A percentile compares a stretch with the other conserved stretches of the same genome.
Evolutionary conservation across 1,140 invertebrate species (phyloP).

Genomic region (Ditylenchus dipsaci): DNA sequence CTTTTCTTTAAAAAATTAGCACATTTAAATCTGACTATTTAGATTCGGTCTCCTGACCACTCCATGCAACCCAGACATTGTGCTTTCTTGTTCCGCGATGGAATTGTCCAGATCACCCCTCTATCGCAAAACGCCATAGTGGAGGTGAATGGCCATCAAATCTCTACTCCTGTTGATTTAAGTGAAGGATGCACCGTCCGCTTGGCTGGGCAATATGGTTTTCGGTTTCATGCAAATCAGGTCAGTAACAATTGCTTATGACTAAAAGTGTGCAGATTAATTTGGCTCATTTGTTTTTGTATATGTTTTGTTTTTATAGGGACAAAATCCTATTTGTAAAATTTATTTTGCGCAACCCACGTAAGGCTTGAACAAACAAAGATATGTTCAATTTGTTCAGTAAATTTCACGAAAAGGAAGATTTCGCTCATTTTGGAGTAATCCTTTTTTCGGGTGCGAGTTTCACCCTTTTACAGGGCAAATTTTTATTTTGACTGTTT

Average conservation of each 20-base stretch:
- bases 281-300: not conserved
- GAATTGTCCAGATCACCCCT: constrained; percentile 41
- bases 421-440: no score
- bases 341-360: no score
- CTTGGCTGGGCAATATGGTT: not conserved
- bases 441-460: no score
- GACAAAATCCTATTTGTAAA: no score
- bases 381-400: not conserved
- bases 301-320: no score
- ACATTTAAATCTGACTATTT: no score
- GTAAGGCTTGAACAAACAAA: not conserved
- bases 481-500: no score
- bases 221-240: constrained; percentile 5
- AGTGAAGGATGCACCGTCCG: not conserved
- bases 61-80: constrained; percentile 76
- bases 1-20: no score
- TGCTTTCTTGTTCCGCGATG: constrained; percentile 38
- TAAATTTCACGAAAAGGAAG: no score
- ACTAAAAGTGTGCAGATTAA: not conserved
- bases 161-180: constrained; percentile 1
- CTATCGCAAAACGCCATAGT: constrained; percentile 25
- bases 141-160: constrained; percentile 30
- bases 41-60: constrained; percentile 23
- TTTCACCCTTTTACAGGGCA: no score
- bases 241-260: not conserved